Percentiles rank a stretch among this genome's conserved stretches.
Evolutionary conservation across 2,888 invertebrate species (phyloP).

Genomic region (Notodonta ziczac): DNA sequence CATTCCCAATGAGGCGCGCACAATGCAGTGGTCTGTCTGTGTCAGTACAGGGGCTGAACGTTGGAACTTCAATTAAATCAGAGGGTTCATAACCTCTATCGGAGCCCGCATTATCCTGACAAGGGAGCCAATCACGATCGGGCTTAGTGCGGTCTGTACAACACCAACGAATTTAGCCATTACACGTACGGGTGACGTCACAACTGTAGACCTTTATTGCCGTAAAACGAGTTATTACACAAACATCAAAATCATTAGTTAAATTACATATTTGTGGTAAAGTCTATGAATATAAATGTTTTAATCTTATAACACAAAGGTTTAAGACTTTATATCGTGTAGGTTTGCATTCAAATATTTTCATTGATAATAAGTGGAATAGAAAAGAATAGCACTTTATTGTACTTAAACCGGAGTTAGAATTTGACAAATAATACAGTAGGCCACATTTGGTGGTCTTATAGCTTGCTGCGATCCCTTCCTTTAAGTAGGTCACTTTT

Average conservation of each 20-base stretch:
- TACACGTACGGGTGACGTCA: slow-evolving; percentile 35
- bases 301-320: background rate
- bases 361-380: too few species aligned
- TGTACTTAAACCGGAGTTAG: too few species aligned
- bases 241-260: slow-evolving; percentile 24
- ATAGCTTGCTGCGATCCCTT: too few species aligned
- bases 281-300: slow-evolving; percentile 8
- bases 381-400: too few species aligned
- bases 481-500: too few species aligned
- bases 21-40: slow-evolving; percentile 52
- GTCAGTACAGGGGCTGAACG: slow-evolving; percentile 46
- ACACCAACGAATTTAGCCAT: slow-evolving; percentile 60
- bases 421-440: too few species aligned
- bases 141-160: slow-evolving; percentile 58
- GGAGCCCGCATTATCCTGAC: slow-evolving; percentile 72
- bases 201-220: slow-evolving; percentile 24
- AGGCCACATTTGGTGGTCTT: too few species aligned
- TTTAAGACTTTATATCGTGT: background rate
- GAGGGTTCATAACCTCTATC: slow-evolving; percentile 72
- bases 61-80: slow-evolving; percentile 79
- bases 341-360: too few species aligned
- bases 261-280: slow-evolving; percentile 30
- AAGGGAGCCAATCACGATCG: slow-evolving; percentile 68
- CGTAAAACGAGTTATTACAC: slow-evolving; percentile 22
- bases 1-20: slow-evolving; percentile 45